phyloP scores from a whole-genome alignment of 2,113 vertebrate species.

The Psammodynastes pulverulentus region DNA sequence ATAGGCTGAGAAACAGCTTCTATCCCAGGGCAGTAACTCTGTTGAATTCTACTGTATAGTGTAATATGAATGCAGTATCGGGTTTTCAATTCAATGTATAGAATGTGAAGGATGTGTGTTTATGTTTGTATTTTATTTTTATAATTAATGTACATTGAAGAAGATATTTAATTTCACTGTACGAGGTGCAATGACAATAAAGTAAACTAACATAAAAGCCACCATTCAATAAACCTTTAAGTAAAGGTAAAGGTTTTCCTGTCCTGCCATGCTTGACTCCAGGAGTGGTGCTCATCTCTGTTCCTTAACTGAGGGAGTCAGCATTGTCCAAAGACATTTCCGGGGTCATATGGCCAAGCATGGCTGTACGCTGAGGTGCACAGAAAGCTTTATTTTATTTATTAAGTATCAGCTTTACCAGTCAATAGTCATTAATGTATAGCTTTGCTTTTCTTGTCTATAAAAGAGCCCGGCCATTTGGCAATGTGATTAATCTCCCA shows the following conservation, averaged over 20 bases:
- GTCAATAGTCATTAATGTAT: neutral
- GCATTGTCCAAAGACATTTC: neutral
- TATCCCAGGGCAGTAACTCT: no score
- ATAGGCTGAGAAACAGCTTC: no score
- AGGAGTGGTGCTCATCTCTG: neutral
- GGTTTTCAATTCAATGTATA: no score
- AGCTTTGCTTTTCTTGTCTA: slow-evolving; percentile 1
- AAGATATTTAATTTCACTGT: no score
- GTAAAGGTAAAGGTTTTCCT: neutral
- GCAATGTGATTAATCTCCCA: neutral
- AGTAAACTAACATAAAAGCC: no score
- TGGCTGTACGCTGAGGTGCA: neutral
- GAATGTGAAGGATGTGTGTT: no score
- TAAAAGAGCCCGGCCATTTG: slow-evolving; percentile 6
- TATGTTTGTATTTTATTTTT: no score
- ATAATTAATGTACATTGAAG: no score
- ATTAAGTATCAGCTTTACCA: neutral
- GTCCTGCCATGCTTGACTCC: no score
- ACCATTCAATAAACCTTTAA: neutral
- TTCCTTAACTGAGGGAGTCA: neutral
- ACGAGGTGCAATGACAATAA: no score
- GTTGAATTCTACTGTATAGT: no score
- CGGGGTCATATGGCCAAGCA: neutral
- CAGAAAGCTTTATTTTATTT: slow-evolving; percentile 4
- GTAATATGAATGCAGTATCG: no score